Evolutionary conservation across 2,888 invertebrate species (phyloP).

Genomic region (Plutella xylostella): DNA sequence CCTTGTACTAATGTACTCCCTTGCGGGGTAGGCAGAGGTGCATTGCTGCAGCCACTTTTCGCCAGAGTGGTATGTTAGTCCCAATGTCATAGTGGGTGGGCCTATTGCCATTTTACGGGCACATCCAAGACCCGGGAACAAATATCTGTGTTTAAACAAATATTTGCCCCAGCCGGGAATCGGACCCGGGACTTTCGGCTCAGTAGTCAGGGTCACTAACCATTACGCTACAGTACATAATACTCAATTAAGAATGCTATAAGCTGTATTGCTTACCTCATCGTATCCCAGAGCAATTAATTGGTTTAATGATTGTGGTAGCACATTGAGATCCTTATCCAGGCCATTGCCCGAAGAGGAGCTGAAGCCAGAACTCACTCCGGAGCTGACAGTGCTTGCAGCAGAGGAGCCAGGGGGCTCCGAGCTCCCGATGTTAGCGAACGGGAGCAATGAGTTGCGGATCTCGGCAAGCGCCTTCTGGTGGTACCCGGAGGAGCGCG

Average conservation of each 20-base stretch:
- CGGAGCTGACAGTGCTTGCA: conserved; percentile 77
- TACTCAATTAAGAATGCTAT: background rate
- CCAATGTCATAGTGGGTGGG: too few species aligned
- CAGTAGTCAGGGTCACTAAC: too few species aligned
- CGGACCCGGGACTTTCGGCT: too few species aligned
- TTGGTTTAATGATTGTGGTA: conserved; percentile 75
- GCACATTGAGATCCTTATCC: conserved; percentile 74
- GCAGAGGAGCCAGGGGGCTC: conserved; percentile 79
- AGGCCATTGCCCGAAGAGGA: conserved; percentile 68
- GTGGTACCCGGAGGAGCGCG: conserved; percentile 83
- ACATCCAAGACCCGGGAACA: too few species aligned
- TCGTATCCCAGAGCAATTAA: conserved; percentile 79
- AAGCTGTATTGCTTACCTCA: conserved; percentile 72
- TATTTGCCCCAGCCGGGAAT: too few species aligned
- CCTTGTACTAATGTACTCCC: too few species aligned
- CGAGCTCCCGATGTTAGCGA: conserved; percentile 74
- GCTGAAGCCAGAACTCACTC: conserved; percentile 72
- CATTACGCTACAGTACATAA: too few species aligned
- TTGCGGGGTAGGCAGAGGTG: too few species aligned
- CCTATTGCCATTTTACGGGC: too few species aligned
- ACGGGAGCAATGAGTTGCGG: conserved; percentile 84
- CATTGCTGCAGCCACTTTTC: too few species aligned
- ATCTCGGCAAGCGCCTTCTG: conserved; percentile 90
- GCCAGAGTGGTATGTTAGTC: too few species aligned
- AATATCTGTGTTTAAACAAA: too few species aligned